phyloP scores from a whole-genome alignment of 2,888 invertebrate species.

The Seira musarum region DNA sequence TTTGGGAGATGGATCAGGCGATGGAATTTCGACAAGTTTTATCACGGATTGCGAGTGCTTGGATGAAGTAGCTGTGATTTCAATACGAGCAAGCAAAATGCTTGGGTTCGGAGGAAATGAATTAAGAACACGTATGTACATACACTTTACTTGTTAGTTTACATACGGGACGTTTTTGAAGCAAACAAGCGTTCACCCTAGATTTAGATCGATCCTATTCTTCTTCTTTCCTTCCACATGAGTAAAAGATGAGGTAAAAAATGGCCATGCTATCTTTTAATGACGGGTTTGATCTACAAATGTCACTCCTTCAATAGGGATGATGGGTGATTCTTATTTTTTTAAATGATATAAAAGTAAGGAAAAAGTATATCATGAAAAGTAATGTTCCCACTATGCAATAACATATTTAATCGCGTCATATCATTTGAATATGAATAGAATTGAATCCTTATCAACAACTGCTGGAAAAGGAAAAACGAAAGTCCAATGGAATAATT shows the following conservation, averaged over 20 bases:
- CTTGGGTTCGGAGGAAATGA: background rate
- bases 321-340: constrained; percentile 30
- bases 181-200: background rate
- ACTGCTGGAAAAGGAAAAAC: too few species aligned
- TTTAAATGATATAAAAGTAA: background rate
- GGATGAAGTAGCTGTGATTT: background rate
- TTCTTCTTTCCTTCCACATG: background rate
- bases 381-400: too few species aligned
- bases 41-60: background rate
- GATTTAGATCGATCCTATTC: background rate
- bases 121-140: background rate
- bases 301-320: constrained; percentile 36
- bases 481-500: too few species aligned
- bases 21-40: background rate
- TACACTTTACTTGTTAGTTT: background rate
- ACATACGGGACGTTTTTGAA: too few species aligned
- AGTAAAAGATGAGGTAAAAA: constrained; percentile 23
- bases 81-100: background rate
- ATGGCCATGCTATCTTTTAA: constrained; percentile 26
- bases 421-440: too few species aligned
- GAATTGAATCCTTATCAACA: too few species aligned
- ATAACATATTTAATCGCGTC: too few species aligned
- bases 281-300: constrained; percentile 53
- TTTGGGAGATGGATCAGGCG: too few species aligned
- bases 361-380: too few species aligned